These are phyloP conservation scores for Sclerodermus sp. DNA, from an alignment of 2,888 invertebrate genomes.

Conservation along the genomic window DNA sequence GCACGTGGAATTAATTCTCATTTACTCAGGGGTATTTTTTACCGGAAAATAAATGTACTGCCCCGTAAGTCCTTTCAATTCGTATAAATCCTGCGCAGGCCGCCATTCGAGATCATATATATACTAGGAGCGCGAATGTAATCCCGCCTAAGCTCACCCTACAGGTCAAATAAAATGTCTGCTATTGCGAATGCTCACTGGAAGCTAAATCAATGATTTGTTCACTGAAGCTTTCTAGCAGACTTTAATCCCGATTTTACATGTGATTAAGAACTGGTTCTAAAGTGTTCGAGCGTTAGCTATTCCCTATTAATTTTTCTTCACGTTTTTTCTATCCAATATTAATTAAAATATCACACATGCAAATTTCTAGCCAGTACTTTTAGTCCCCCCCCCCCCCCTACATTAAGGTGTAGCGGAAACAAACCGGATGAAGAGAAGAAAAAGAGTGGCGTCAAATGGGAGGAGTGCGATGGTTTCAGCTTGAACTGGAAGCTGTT, in stretches of 20 bases:
- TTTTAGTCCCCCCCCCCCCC: too few species aligned
- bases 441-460: too few species aligned
- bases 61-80: slow-evolving; percentile 10
- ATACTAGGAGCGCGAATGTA: slow-evolving; percentile 36
- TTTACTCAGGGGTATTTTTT: too few species aligned
- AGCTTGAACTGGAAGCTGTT: background rate
- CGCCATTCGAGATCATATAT: slow-evolving; percentile 32
- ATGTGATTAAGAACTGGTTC: slow-evolving; percentile 43
- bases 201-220: slow-evolving; percentile 46
- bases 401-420: too few species aligned
- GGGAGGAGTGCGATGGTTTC: too few species aligned
- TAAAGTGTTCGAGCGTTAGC: slow-evolving; percentile 32
- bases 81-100: slow-evolving; percentile 15
- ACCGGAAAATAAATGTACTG: too few species aligned
- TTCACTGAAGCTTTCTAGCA: slow-evolving; percentile 25
- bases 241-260: slow-evolving; percentile 47
- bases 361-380: too few species aligned
- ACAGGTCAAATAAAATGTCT: slow-evolving; percentile 35
- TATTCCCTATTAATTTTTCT: too few species aligned
- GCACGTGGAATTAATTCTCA: too few species aligned
- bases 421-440: too few species aligned
- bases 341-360: too few species aligned
- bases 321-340: too few species aligned
- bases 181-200: slow-evolving; percentile 24
- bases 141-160: slow-evolving; percentile 43